Evolutionary conservation across 1,140 invertebrate species (phyloP).

Genomic region (Alviniconcha marisindica): DNA sequence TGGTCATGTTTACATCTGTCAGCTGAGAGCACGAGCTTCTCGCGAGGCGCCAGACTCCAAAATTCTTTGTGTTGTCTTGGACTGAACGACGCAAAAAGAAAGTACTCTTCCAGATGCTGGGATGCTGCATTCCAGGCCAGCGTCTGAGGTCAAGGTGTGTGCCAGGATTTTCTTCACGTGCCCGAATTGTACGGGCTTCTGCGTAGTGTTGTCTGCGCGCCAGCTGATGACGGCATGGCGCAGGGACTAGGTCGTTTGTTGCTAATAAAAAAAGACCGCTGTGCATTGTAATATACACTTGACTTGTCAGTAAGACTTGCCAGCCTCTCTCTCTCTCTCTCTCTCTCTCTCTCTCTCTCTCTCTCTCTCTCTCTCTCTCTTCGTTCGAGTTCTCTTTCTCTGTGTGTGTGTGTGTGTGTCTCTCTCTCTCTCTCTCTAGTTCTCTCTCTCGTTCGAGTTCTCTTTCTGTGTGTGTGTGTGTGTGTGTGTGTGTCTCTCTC

Average conservation of each 20-base stretch:
- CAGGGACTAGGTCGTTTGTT: too few species aligned
- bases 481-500: not conserved
- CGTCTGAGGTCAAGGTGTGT: not conserved
- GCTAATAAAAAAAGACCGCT: too few species aligned
- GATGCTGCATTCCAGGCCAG: not conserved
- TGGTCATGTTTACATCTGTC: constrained; percentile 65
- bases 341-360: constrained; percentile 23
- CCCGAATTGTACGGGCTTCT: too few species aligned
- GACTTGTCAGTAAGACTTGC: not conserved
- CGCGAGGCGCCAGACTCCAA: not conserved
- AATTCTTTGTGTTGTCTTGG: not conserved
- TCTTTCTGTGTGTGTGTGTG: too few species aligned
- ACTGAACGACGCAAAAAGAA: constrained; percentile 26
- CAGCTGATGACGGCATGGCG: too few species aligned
- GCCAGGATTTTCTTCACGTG: too few species aligned
- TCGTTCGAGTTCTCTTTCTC: too few species aligned
- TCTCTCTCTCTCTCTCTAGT: too few species aligned
- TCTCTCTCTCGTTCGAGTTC: too few species aligned
- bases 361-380: constrained; percentile 24
- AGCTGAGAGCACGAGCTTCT: constrained; percentile 42
- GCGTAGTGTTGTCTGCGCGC: too few species aligned
- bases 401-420: too few species aligned
- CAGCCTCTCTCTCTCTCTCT: not conserved
- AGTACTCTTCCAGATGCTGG: not conserved
- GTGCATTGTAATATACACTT: not conserved